Base-by-base conservation (phyloP, 2,113 vertebrate genomes). In the Coreoperca whiteheadi region DNA sequence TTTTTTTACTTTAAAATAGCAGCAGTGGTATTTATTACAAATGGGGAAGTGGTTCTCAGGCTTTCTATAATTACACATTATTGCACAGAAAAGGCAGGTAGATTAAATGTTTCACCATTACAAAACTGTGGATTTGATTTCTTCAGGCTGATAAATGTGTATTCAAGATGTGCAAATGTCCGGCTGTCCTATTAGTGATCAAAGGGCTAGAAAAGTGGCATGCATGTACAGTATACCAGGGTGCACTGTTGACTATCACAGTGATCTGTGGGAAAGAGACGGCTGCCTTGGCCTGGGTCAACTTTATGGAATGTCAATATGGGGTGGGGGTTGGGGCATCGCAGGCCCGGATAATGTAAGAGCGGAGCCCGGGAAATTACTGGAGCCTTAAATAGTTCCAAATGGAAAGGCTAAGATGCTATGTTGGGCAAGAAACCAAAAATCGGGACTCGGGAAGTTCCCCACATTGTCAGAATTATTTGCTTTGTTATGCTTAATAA, bases 241-340 rank as follows among this genome's bases (percentile, higher is more conserved):
- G 41, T 25, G 56, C 74, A 48, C 63, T 82, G 78, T 64, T 64
- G 63, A 87, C 72, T 84, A 83, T 90, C 81, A 79, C 76, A 70
- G 75, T 77, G 75, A 88, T 93, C 82, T 94, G 88, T 92, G 91
- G 89, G 93, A 93, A 92, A 85, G 87, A 81, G 67, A 68, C 68
- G 90, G 64, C 85, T 81, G 87, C 79, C 81, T 87, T 80, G 88
- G 87, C 85, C 80, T 32, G 76, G 86, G 91, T 93, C 91, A 90
- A 73, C 88, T 85, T 87, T 87, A 91, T 88, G 90, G 94, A 94
- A 93, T 94, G 91, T 93, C 92, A 93, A 89, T 93, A 92, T 83
- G 85, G 73, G 59, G 77, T 41, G 82, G 77, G 80, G 89, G 79
- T 15, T 30, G 85, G 76, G 77, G 39, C 72, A 79, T 74, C 51